phyloP scores from a whole-genome alignment of 2,888 invertebrate species.

The Synanthedon formicaeformis region DNA sequence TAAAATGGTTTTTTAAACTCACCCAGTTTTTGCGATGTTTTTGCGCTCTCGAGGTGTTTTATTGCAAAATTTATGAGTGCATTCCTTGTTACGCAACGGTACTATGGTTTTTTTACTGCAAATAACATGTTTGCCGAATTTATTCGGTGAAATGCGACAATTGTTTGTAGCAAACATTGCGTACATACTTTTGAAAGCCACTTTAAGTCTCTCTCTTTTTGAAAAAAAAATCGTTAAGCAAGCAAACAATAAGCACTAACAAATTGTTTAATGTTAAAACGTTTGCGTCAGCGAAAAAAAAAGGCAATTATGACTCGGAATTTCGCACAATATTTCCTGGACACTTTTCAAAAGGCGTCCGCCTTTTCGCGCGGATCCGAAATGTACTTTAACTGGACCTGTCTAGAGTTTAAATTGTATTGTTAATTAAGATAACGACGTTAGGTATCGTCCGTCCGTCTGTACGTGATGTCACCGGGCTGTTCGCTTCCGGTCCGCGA shows the following conservation, averaged over 20 bases:
- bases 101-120: slow-evolving; percentile 27
- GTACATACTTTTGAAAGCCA: background rate
- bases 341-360: background rate
- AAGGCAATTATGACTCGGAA: background rate
- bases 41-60: slow-evolving; percentile 36
- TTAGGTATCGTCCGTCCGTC: background rate
- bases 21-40: slow-evolving; percentile 34
- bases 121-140: slow-evolving; percentile 16
- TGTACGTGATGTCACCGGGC: slow-evolving; percentile 26
- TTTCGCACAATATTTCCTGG: background rate
- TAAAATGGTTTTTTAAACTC: slow-evolving; percentile 26
- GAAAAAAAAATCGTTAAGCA: background rate
- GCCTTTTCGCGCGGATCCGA: background rate
- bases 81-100: slow-evolving; percentile 47
- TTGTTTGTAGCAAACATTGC: slow-evolving; percentile 1
- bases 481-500: slow-evolving; percentile 20
- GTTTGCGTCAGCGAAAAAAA: background rate
- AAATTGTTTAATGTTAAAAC: background rate
- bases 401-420: background rate
- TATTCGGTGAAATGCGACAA: background rate
- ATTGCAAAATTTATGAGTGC: slow-evolving; percentile 40
- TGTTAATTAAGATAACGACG: background rate
- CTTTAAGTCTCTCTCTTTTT: background rate
- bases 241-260: background rate
- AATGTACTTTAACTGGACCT: background rate